phyloP scores from a whole-genome alignment of 2,113 vertebrate genomes.

The Polypterus bichir region DNA sequence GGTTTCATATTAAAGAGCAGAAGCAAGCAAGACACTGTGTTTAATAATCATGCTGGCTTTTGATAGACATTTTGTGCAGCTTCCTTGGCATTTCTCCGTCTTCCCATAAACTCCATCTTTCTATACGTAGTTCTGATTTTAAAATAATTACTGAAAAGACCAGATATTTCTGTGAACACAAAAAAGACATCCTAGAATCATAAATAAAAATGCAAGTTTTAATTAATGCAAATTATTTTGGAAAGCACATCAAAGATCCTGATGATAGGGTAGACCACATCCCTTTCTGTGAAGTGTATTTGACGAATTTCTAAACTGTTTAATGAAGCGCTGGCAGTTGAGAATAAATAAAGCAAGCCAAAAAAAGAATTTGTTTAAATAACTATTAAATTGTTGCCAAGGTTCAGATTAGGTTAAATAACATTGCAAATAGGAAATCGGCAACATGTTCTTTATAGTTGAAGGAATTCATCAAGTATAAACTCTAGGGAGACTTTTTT shows the following conservation, averaged over 20 bases:
- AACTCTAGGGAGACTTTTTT: too few relatives aligned
- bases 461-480: too few relatives aligned
- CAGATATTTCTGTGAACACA: too few relatives aligned
- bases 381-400: slow-evolving; percentile 47
- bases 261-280: slow-evolving; percentile 11
- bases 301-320: slow-evolving; percentile 23
- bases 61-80: too few relatives aligned
- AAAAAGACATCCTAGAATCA: neutral
- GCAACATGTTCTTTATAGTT: slow-evolving; percentile 32
- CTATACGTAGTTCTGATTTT: too few relatives aligned
- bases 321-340: slow-evolving; percentile 33
- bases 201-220: slow-evolving; percentile 13
- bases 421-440: slow-evolving; percentile 36
- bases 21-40: slow-evolving; percentile 13
- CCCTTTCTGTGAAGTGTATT: slow-evolving; percentile 8
- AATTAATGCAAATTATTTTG: slow-evolving; percentile 22
- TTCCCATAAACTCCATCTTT: too few relatives aligned
- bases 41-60: slow-evolving; percentile 16
- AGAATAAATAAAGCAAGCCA: slow-evolving; percentile 32
- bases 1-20: slow-evolving; percentile 11
- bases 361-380: slow-evolving; percentile 35
- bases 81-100: too few relatives aligned
- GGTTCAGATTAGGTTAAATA: slow-evolving; percentile 45
- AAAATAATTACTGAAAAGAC: too few relatives aligned
- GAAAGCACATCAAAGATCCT: slow-evolving; percentile 21